These are phyloP conservation scores for Machimus atricapillus DNA, from an alignment of 2,888 invertebrate genomes.

Conservation along the genomic window DNA sequence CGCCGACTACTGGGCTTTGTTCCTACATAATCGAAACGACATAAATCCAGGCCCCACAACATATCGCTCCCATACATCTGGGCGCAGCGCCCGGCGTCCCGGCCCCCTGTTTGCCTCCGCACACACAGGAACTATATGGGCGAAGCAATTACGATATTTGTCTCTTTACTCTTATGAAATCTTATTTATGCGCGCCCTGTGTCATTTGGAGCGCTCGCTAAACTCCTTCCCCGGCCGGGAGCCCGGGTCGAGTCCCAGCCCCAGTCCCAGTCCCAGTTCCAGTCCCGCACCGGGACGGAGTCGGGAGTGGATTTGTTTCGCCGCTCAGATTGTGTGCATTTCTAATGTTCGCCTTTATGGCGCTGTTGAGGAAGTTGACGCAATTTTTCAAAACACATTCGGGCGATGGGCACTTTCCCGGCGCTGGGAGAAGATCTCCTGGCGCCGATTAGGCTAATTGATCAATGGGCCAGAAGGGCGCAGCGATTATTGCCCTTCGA, in stretches of 20 bases:
- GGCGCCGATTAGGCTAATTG: conserved; percentile 24
- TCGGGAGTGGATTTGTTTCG: conserved; percentile 3
- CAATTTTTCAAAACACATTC: conserved; percentile 32
- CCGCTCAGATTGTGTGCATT: neutral
- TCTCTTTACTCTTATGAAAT: conserved; percentile 42
- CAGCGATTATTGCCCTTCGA: neutral
- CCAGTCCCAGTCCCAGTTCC: too few relatives aligned
- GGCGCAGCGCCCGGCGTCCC: neutral
- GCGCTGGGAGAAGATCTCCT: neutral
- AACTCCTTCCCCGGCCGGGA: conserved; percentile 12
- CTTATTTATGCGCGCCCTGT: conserved; percentile 44
- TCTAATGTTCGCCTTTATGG: conserved; percentile 19
- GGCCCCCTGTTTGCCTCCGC: neutral
- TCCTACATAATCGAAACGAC: conserved; percentile 16
- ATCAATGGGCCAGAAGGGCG: conserved; percentile 28
- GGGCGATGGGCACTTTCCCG: neutral
- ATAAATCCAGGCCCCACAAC: conserved; percentile 32
- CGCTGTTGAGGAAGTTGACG: conserved; percentile 4
- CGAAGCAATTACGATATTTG: conserved; percentile 45
- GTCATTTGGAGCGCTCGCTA: conserved; percentile 41
- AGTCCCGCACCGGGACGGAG: neutral
- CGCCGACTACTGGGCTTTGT: conserved; percentile 39
- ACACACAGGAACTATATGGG: conserved; percentile 37
- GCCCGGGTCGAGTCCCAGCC: neutral
- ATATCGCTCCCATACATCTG: conserved; percentile 36